phyloP scores from a whole-genome alignment of 2,797 vertebrate genomes.

The Prunella strophiata region DNA sequence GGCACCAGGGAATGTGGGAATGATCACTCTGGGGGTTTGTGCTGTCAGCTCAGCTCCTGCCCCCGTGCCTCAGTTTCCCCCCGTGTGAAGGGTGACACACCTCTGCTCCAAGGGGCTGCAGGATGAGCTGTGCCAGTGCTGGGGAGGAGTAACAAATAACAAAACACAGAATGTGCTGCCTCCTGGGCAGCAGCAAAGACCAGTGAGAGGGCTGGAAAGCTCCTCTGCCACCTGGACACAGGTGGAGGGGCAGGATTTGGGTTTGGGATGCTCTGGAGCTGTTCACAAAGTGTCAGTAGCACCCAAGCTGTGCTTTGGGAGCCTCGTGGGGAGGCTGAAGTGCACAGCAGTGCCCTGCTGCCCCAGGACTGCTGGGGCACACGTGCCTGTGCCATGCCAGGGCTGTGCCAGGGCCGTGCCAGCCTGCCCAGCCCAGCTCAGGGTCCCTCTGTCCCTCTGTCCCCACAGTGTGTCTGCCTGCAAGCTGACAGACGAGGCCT shows the following conservation, averaged over 20 bases:
- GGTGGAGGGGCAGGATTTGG: neutral
- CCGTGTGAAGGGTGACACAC: rapidly evolving
- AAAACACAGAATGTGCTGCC: rapidly evolving
- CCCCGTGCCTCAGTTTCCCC: neutral
- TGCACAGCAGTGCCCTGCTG: too few species aligned
- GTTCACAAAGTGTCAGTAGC: rapidly evolving
- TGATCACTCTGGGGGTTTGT: rapidly evolving
- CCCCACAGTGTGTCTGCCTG: slow-evolving; percentile 87
- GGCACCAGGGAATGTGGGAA: neutral
- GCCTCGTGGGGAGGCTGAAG: rapidly evolving
- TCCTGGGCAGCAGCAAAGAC: neutral
- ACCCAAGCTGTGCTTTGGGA: neutral
- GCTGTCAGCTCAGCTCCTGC: neutral
- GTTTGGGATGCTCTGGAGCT: neutral
- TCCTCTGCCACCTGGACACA: neutral
- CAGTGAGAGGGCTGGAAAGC: neutral
- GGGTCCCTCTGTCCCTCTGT: slow-evolving; percentile 32
- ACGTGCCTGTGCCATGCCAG: rapidly evolving
- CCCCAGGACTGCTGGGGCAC: neutral
- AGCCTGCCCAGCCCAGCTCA: neutral
- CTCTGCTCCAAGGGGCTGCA: neutral
- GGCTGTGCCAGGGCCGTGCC: rapidly evolving
- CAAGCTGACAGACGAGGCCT: slow-evolving; percentile 79
- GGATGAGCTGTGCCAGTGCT: neutral
- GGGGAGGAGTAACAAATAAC: rapidly evolving